Base-by-base conservation (phyloP, 2,888 invertebrate species). In the Notodonta ziczac region DNA sequence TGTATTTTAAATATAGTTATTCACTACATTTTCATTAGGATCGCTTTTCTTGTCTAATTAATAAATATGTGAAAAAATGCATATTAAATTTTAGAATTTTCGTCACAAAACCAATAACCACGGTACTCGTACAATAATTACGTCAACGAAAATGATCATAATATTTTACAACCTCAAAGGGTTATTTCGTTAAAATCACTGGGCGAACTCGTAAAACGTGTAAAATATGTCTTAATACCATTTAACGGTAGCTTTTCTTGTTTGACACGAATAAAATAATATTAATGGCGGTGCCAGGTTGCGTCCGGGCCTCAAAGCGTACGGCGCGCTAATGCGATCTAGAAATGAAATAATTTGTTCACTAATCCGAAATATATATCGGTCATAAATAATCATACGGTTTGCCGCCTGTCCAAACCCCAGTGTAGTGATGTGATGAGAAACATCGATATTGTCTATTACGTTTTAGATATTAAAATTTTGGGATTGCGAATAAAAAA, bases 351-450 rank as follows among this genome's bases (percentile, higher is more conserved):
- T 92, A 88, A 93, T 92, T 91, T 93, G 82, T 86, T 80, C 76
- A 86, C 86, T 91, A 92, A 92, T 91, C 91, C 90, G 68, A 86
- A 89, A 93, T 87, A 91, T 91, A 91, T 91, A 89, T 87, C 83
- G 87, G 70, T 82, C 86, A 86, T 93, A 93, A 92, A 92, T 92
- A 86, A 88, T 82, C 82, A 73, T 79, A 77, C 75, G 83, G 85
- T 88, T 89, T 81, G 83, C 85, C 83, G 83, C 76, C 82, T 86
- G 90, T 90, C 87, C 82, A 88, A 90, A 86, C 86, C 86, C 74
- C 83, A 82, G 81, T 82, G 76, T 77, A 86, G 87, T 77, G 86
- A 74, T 77, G 74, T 46, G 61, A 48, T 32, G 24, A 62, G 60
- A 56, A 59, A 66, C 58, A 44, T 61, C 66, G 61, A 72, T 65